Conservation (phyloP, 2,113 vertebrate genomes). For the Emydura subglobosa region DNA sequence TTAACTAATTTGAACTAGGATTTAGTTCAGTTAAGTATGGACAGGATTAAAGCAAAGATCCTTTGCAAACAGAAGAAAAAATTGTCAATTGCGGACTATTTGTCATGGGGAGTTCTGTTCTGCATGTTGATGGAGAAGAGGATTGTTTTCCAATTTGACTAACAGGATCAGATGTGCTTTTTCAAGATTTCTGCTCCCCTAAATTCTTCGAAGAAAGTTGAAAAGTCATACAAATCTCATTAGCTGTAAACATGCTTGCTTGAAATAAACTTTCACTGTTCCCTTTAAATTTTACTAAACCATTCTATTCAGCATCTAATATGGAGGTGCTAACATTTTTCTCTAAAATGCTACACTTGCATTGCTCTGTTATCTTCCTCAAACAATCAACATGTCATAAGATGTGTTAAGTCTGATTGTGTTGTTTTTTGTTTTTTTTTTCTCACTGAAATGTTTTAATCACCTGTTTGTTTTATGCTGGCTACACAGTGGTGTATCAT, state of each 20-base stretch:
- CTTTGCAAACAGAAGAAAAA: not conserved
- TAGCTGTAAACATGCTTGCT: slow-evolving; percentile 62
- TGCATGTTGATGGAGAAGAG: not conserved
- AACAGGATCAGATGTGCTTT: slow-evolving; percentile 77
- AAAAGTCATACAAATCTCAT: slow-evolving; percentile 70
- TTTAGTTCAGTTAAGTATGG: slow-evolving; percentile 36
- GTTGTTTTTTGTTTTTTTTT: not conserved
- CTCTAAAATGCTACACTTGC: not conserved
- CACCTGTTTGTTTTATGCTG: slow-evolving; percentile 65
- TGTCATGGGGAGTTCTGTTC: slow-evolving; percentile 31
- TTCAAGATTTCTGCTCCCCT: slow-evolving; percentile 72
- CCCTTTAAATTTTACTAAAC: slow-evolving; percentile 58
- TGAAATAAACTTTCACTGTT: slow-evolving; percentile 61
- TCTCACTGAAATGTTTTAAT: not conserved
- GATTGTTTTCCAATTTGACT: slow-evolving; percentile 52
- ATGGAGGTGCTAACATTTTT: not conserved
- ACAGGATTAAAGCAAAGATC: slow-evolving; percentile 49
- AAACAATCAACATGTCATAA: not conserved
- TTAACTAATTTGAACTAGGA: slow-evolving; percentile 38
- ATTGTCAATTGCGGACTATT: slow-evolving; percentile 22
- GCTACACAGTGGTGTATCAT: slow-evolving; percentile 23
- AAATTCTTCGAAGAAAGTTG: slow-evolving; percentile 53
- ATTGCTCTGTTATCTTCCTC: not conserved
- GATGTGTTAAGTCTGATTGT: not conserved
- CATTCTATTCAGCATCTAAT: slow-evolving; percentile 18